Base-by-base conservation (phyloP, 2,888 invertebrate species). In the Limnephilus rhombicus region DNA sequence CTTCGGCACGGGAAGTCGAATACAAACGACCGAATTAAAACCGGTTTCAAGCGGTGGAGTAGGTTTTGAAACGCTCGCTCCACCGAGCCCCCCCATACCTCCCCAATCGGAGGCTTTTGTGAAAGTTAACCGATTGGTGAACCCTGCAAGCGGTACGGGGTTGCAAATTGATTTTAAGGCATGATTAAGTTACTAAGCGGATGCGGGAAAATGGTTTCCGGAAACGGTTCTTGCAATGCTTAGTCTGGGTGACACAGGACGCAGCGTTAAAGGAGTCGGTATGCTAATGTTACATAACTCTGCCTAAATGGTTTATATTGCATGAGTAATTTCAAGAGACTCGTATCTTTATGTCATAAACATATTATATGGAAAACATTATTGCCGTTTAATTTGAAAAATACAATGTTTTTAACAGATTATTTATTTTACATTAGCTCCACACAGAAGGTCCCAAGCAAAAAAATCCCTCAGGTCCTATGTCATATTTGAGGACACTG, bases 11-110 rank as follows among this genome's bases (percentile, higher is more conserved):
- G 92, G 93, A 93, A 92, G 90, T 91, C 86, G 92, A 91, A 92
- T 93, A 93, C 93, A 93, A 92, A 93, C 92, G 93, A 93, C 90
- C 93, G 92, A 93, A 93, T 93, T 92, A 93, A 93, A 93, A 92
- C 92, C 92, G 93, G 91, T 92, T 91, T 86, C 34, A 13, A 68
- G 92, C 80, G 90, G 92, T 49, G 90, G 80, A 90, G 92, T 90
- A 90, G 29, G 80, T 90, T 90, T 80, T 89, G 41, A 80, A 86
- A 80, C 91, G 80, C 89, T 90, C 68, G 83, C 45, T 90, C 83
- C 49, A 41, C 86, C 18, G 68, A 68, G 24, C 24, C 68, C 53
- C 53, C 24, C n/a, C 68, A 31, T 7, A 68, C 68, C 68, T 24
- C 24, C 68, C 41, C 41, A 68, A 68, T 87, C 87, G 53, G 34